Conservation (phyloP, 2,113 vertebrate genomes). For the Python bivittatus region DNA sequence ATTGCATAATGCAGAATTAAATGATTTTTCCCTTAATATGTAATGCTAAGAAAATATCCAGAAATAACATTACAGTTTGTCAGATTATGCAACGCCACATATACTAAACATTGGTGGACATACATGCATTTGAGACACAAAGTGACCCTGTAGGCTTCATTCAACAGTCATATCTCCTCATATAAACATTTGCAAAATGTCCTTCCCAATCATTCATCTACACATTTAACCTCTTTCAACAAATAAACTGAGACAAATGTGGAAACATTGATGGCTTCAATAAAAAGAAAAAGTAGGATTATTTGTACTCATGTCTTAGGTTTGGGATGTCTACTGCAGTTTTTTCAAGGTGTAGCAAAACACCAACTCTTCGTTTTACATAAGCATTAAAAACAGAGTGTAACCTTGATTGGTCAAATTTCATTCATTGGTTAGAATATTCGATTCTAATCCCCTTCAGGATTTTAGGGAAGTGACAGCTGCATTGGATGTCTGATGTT, state of each 20-base stretch:
- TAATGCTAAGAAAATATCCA: neutral
- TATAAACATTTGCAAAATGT: constrained; percentile 8
- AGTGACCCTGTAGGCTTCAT: constrained; percentile 16
- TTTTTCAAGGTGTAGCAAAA: neutral
- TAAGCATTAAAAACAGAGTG: neutral
- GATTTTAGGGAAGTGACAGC: neutral
- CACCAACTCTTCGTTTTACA: neutral
- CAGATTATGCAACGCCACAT: constrained; percentile 4
- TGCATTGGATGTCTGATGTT: neutral
- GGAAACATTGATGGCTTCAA: neutral
- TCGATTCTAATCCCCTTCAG: neutral
- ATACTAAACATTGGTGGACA: constrained; percentile 9
- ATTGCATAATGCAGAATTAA: neutral
- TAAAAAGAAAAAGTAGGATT: constrained; percentile 9
- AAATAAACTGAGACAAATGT: constrained; percentile 33
- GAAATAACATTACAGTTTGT: neutral
- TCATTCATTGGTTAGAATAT: neutral
- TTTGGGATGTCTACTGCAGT: constrained; percentile 24
- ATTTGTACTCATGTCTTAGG: constrained; percentile 3
- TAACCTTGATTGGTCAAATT: neutral
- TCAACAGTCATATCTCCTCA: constrained; percentile 24
- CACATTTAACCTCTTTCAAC: constrained; percentile 17
- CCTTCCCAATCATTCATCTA: constrained; percentile 24
- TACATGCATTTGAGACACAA: constrained; percentile 21
- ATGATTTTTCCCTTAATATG: neutral